Evolutionary conservation across 2,888 invertebrate genomes (phyloP), one percentile per base, ranked within the genome.

Genomic region (Bugulina stolonifera): DNA sequence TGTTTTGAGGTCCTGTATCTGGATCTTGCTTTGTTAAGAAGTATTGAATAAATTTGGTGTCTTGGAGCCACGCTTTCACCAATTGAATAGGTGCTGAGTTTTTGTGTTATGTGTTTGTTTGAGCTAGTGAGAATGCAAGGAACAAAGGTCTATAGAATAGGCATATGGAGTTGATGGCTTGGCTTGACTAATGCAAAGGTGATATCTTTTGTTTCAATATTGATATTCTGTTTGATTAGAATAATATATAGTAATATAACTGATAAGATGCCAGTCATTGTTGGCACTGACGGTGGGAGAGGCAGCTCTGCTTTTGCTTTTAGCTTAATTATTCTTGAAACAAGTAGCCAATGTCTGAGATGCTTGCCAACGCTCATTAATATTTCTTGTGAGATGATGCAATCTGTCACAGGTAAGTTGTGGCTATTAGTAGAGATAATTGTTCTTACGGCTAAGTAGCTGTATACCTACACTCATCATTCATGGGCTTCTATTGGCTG

Each of bases 161-260:
- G n/a, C n/a, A n/a, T n/a, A n/a, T n/a, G n/a, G 43, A 43, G 43
- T 10, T 43, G 43, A 18, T 43, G 10, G 43, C 43, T 43, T 43
- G 43, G 43, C 43, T 43, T 43, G 43, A 43, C 43, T 43, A 43
- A 43, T 5, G 43, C 43, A 43, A 18, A 43, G 5, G 10, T 43
- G n/a, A 43, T 18, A 18, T 43, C 43, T 18, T 25, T 64, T 64
- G 64, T 64, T 32, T 64, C 14, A 14, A n/a, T 64, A 64, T 64
- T 34, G 64, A 64, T 64, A 64, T 64, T 64, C 64, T 27, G 64
- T n/a, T 32, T 25, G 3, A 14, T 64, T 64, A 14, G 5, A 29
- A n/a, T 32, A 14, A 5, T 64, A 32, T 64, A 34, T 34, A 64
- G 18, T 32, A 32, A 64, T 5, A 18, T 32, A 32, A 32, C 43